These are phyloP conservation scores for Acleris holmiana DNA, from an alignment of 2,888 invertebrate genomes.

Conservation along the genomic window DNA sequence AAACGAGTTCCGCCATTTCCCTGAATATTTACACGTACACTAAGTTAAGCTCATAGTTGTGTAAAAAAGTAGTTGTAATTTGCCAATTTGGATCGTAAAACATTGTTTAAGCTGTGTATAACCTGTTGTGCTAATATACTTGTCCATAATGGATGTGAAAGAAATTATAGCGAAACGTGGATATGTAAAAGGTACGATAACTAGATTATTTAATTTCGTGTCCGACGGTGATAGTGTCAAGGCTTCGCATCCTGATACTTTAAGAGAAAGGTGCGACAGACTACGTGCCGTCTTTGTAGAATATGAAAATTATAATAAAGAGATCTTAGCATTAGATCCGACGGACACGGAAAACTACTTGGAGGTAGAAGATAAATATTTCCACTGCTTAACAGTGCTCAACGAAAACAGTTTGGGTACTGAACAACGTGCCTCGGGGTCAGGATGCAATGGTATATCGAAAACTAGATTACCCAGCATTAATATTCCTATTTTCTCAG, in stretches of 20 bases:
- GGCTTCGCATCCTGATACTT: neutral
- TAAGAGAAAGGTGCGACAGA: neutral
- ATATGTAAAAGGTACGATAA: constrained; percentile 3
- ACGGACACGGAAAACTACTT: neutral
- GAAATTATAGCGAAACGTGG: neutral
- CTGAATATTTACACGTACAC: too few species aligned
- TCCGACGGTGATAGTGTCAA: neutral
- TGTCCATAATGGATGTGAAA: neutral
- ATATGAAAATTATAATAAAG: constrained; percentile 2
- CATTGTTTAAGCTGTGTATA: neutral
- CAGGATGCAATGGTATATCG: neutral
- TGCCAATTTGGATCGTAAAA: neutral
- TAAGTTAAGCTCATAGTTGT: too few species aligned
- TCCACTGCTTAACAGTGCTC: neutral
- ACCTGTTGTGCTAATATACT: neutral
- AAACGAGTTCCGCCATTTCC: too few species aligned
- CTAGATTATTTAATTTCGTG: neutral
- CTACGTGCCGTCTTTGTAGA: neutral
- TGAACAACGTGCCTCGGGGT: neutral
- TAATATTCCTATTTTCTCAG: constrained; percentile 12
- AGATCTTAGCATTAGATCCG: constrained; percentile 2
- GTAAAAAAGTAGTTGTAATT: neutral
- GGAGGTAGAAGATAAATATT: neutral
- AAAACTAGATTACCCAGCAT: constrained; percentile 10
- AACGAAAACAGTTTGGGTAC: neutral